Evolutionary conservation across 2,888 invertebrate species (phyloP), one percentile per base, ranked within the genome.

Genomic region (Tanytarsus gracilentus): DNA sequence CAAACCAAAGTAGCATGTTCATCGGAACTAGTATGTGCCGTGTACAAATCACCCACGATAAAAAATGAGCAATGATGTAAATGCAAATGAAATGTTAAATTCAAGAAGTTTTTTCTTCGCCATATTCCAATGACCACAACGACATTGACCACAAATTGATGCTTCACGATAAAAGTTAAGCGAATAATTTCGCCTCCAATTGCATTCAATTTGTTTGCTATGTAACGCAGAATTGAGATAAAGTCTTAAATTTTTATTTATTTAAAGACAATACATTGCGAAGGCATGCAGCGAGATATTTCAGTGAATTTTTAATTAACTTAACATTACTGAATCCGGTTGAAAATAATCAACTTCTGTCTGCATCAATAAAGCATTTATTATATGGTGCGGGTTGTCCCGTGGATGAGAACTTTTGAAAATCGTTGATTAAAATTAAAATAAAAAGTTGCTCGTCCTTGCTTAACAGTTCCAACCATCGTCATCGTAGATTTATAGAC

Each of bases 11-110:
- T 51, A 16, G 36, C 36, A 36, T 51, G 23, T 53, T 53, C 53
- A 27, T 36, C 21, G 23, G 23, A 53, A 53, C 33, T 53, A 53
- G 53, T 53, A 53, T 23, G 21, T 44, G 21, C 44, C 11, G 11
- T 44, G 44, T 44, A 16, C 44, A 8, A 16, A 44, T 44, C 44
- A 44, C 44, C 44, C 44, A 44, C 44, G 44, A 44, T 21, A 18
- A 44, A 44, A 44, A 44, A 8, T 6, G 11, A 16, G 44, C 44
- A 16, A 53, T 53, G 18, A 21, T 53, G 33, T 33, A 33, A 33
- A 53, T 53, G 53, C 25, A 53, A 53, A 53, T 36, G 21, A 30
- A 14, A 51, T 18, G 33, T 33, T 53, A 11, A 53, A 53, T 53
- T 53, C 36, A 53, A 53, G 53, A 53, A 53, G 53, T 30, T 36